These are phyloP conservation scores for Myathropa florea DNA, from an alignment of 2,888 invertebrate genomes.

Conservation along the genomic window DNA sequence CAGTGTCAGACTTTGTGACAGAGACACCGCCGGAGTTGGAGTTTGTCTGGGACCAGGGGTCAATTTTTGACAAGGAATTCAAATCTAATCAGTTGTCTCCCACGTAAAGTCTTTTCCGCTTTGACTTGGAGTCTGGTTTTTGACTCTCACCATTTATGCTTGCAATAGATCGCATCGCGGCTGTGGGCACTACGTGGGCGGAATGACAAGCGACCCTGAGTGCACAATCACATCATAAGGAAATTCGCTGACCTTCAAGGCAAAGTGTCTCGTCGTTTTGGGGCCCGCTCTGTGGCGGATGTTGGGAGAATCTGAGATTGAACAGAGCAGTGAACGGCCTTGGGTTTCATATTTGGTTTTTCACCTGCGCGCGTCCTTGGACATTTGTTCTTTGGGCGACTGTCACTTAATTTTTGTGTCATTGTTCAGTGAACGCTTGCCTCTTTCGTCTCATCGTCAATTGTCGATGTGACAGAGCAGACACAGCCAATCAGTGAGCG, in stretches of 20 bases:
- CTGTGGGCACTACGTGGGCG: neutral
- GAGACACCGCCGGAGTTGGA: too few relatives aligned
- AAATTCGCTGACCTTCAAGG: neutral
- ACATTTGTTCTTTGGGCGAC: neutral
- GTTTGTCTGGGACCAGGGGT: neutral
- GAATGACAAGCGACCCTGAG: neutral
- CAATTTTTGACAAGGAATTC: neutral
- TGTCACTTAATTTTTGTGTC: neutral
- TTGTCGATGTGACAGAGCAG: neutral
- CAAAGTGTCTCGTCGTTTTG: neutral
- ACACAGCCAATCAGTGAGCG: neutral
- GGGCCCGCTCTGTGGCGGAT: neutral
- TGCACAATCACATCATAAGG: neutral
- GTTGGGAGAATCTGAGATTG: neutral
- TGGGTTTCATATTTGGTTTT: neutral
- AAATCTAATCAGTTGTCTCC: neutral
- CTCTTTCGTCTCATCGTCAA: neutral
- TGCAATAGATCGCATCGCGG: neutral
- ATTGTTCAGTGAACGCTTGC: neutral
- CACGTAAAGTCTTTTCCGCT: neutral
- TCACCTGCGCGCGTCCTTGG: neutral
- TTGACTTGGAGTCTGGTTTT: neutral
- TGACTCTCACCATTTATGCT: neutral
- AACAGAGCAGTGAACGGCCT: neutral
- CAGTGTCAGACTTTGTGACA: constrained; percentile 5